Base-by-base conservation (phyloP, 2,888 invertebrate genomes). In the Heliconius hortense region DNA sequence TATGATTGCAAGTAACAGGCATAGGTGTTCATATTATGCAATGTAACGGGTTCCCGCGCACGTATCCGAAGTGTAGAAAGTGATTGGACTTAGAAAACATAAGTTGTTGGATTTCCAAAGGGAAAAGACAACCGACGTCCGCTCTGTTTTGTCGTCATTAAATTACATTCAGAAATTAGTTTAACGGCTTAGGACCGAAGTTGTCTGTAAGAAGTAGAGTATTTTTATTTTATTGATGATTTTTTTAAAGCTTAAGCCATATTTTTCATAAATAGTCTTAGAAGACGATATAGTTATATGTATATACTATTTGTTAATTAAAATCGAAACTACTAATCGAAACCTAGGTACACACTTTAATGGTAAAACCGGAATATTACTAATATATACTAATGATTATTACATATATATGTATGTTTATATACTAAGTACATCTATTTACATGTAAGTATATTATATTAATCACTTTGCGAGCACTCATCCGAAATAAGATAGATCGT, bases 1-100 rank as follows among this genome's bases (percentile, higher is more conserved):
- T n/a, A 62, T 69, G 62, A 68, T 56, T 70, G n/a, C 26, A 53
- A 53, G 70, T 64, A 74, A 70, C 70, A 28, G 35, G 63, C 64
- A 56, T 59, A 70, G 59, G 67, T 53, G 63, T 76, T 35, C 13
- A 75, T 73, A 80, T 89, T 88, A 82, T 78, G 84, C 82, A 88
- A 88, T 82, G 82, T 84, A 83, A 82, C 80, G 77, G 83, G 85
- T 86, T 87, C 85, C 84, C 83, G 84, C 85, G 85, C 84, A 85
- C 84, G 84, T 85, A 83, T 83, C 82, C 79, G 78, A 76, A 71
- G 68, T 63, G 67, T 80, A 80, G 80, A 82, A 81, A 83, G 83
- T 83, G 73, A 80, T 77, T 80, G 80, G 73, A 78, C 74, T 72
- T 77, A 78, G 80, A 81, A 80, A 80, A 75, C 69, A 74, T 74